phyloP scores from a whole-genome alignment of 2,113 vertebrate genomes.

The Hydropotes inermis region DNA sequence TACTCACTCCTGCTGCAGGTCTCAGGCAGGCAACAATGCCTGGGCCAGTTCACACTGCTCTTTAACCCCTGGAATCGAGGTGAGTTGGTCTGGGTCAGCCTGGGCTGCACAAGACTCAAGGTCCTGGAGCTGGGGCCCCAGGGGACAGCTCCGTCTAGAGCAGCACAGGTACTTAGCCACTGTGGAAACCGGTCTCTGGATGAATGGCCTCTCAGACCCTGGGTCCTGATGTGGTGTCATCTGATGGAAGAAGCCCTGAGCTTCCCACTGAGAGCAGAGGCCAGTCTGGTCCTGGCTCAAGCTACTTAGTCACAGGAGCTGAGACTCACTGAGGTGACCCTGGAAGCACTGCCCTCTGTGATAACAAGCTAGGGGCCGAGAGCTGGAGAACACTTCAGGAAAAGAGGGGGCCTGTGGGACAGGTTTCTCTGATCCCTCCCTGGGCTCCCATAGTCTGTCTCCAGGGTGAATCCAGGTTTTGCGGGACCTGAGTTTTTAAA shows the following conservation, averaged over 20 bases:
- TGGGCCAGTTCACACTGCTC: slow-evolving; percentile 83
- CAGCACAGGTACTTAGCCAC: background rate
- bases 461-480: background rate
- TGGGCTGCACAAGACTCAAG: background rate
- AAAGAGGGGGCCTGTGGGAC: background rate
- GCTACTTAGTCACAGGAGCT: background rate
- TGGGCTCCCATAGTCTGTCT: background rate
- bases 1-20: slow-evolving; percentile 78
- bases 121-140: background rate
- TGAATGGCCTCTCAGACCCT: background rate
- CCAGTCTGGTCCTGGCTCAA: background rate
- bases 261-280: background rate
- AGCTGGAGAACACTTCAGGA: background rate
- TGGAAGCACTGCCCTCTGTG: background rate
- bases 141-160: background rate
- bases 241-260: background rate
- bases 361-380: background rate
- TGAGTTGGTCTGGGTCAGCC: slow-evolving; percentile 64
- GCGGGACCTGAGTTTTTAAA: background rate
- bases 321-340: background rate
- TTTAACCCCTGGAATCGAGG: slow-evolving; percentile 93
- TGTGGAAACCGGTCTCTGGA: background rate
- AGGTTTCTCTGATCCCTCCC: background rate
- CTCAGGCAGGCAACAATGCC: background rate
- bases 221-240: background rate